phyloP scores from a whole-genome alignment of 1,140 invertebrate species.

The Pollicipes pollicipes region DNA sequence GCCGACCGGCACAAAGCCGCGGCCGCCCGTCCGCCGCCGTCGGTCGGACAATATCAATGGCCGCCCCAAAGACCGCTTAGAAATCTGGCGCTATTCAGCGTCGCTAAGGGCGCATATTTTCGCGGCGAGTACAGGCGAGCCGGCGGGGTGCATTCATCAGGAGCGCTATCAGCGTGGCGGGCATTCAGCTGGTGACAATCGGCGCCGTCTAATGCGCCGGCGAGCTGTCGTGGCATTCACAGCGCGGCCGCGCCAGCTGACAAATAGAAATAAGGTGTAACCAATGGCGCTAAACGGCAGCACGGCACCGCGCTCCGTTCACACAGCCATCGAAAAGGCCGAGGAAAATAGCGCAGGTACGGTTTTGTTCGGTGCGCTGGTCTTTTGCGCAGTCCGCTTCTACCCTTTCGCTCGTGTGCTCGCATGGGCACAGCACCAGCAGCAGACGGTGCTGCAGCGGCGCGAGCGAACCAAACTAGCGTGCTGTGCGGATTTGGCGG shows the following conservation, averaged over 20 bases:
- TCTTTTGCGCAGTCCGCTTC: too few relatives aligned
- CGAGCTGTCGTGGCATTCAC: neutral
- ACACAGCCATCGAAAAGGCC: too few relatives aligned
- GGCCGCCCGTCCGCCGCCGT: neutral
- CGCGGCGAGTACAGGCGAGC: neutral
- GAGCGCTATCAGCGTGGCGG: neutral
- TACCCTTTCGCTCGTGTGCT: too few relatives aligned
- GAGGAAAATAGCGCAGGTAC: neutral
- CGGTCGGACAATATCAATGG: neutral
- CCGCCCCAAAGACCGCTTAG: neutral
- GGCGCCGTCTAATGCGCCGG: neutral
- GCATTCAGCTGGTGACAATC: neutral
- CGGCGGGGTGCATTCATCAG: neutral
- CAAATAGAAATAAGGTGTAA: slow-evolving; percentile 2
- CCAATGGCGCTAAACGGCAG: neutral
- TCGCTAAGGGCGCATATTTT: neutral
- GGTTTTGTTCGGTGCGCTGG: too few relatives aligned
- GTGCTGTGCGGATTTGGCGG: too few relatives aligned
- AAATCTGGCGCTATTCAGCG: neutral
- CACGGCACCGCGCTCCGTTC: neutral
- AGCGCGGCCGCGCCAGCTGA: neutral
- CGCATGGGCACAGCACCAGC: too few relatives aligned
- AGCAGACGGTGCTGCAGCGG: too few relatives aligned
- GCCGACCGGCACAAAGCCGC: neutral
- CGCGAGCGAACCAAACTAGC: too few relatives aligned